Base-by-base conservation (phyloP, 1,140 invertebrate species). In the Pseudomyrmex pallidus region DNA sequence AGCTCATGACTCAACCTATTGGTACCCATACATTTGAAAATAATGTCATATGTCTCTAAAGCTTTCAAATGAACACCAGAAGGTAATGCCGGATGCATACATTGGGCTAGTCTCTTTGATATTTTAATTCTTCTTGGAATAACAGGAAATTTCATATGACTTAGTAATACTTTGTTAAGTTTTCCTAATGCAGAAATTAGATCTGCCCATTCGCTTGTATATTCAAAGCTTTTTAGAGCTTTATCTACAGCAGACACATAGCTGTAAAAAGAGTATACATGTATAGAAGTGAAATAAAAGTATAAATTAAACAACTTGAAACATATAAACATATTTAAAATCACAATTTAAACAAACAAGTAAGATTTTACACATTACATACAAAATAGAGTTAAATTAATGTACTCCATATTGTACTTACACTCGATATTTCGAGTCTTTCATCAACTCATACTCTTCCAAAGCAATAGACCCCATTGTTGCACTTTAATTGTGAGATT, bases 141-240 rank as follows among this genome's bases (percentile, higher is more conserved):
- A n/a, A 98, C 96, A 80, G 96, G 96, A 94, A 96, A 98, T 93
- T 98, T 98, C 87, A 96, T 96, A 95, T 98, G 96, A 91, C 95
- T 96, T 66, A 95, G 91, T 78, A 97, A 95, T 20, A 98, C 98
- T 95, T 99, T 99, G 91, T 98, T 98, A 17, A 99, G 95, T 95
- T 99, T 99, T 84, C 97, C 97, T 62, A 99, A 93, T 22, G 98
- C 98, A 72, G 98, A 97, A 88, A 99, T 99, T 35, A 99, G 95
- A 95, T 99, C 98, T 83, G 98, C 97, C 98, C 98, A 99, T 96
- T 99, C 98, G 90, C 97, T 98, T 22, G 98, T 98, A 89, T 97
- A 98, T 91, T 99, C 98, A 95, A 99, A 99, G 93, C 96, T 97
- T 91, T 98, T 98, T 35, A 99, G 93, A 54, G 97, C 97, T 93